phyloP scores from a whole-genome alignment of 2,797 vertebrate genomes.

The Sphenodon punctatus region DNA sequence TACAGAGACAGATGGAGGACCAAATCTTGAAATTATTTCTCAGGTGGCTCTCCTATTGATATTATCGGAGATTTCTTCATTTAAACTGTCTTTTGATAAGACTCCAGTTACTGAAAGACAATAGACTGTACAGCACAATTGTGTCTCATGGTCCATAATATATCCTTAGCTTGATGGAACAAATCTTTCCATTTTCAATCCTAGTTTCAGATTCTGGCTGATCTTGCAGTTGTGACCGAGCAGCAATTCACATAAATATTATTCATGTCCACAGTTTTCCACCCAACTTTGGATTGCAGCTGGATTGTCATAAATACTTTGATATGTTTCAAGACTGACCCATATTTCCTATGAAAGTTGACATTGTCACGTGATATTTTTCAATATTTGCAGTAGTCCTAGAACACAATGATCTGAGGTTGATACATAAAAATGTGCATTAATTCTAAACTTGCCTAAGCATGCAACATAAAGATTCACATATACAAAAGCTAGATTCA shows the following conservation, averaged over 20 bases:
- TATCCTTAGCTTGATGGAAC: too few species aligned
- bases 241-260: too few species aligned
- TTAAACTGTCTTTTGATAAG: neutral
- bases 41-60: neutral
- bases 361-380: neutral
- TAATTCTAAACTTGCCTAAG: neutral
- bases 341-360: neutral
- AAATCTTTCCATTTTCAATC: too few species aligned
- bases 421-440: too few species aligned
- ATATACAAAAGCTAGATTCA: neutral
- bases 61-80: neutral
- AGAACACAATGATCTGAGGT: too few species aligned
- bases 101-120: neutral
- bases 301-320: neutral
- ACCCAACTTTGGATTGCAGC: neutral
- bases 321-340: neutral
- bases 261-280: rapidly evolving
- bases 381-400: neutral
- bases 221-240: too few species aligned
- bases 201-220: too few species aligned
- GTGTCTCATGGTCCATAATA: neutral
- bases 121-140: neutral
- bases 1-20: neutral
- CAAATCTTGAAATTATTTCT: neutral
- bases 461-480: neutral